A percentile compares a stretch with the other conserved stretches of the same genome.
phyloP scores from a whole-genome alignment of 2,888 invertebrate genomes.

The Cosmorhoe ocellata region DNA sequence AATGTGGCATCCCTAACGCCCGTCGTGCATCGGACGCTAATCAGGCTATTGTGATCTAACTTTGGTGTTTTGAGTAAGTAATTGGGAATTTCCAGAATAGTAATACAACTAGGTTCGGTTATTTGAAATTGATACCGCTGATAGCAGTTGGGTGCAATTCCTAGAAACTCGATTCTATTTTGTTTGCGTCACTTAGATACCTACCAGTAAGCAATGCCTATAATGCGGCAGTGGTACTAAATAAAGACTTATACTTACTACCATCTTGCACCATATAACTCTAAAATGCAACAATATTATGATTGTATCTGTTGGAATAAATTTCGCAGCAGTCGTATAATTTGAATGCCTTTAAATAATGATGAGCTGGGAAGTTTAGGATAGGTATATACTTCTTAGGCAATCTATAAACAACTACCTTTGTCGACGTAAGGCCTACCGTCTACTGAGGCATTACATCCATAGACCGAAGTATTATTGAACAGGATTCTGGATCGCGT shows the following conservation, averaged over 20 bases:
- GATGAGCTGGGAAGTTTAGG: constrained; percentile 29
- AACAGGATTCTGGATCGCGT: too few relatives aligned
- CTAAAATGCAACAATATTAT: too few relatives aligned
- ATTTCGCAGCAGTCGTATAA: constrained; percentile 8
- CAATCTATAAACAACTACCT: constrained; percentile 40
- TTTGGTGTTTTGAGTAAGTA: constrained; percentile 55
- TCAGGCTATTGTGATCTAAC: constrained; percentile 62
- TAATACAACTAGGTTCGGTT: constrained; percentile 32
- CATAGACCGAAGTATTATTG: too few relatives aligned
- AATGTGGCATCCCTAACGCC: constrained; percentile 18
- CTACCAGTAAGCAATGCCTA: too few relatives aligned
- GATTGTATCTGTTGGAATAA: too few relatives aligned
- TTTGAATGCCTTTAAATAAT: constrained; percentile 29
- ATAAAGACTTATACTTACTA: too few relatives aligned
- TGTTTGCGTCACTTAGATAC: too few relatives aligned
- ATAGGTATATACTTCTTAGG: constrained; percentile 37
- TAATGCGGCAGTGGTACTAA: too few relatives aligned
- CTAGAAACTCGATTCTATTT: constrained; percentile 19
- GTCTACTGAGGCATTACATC: constrained; percentile 2
- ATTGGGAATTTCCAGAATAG: constrained; percentile 49
- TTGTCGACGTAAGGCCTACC: constrained; percentile 21
- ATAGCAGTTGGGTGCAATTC: constrained; percentile 28
- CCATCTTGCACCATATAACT: too few relatives aligned
- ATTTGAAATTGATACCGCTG: constrained; percentile 30
- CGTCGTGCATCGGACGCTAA: constrained; percentile 58